These are phyloP conservation scores for Hystrix brachyura DNA, from an alignment of 2,113 vertebrate species.

Conservation along the genomic window DNA sequence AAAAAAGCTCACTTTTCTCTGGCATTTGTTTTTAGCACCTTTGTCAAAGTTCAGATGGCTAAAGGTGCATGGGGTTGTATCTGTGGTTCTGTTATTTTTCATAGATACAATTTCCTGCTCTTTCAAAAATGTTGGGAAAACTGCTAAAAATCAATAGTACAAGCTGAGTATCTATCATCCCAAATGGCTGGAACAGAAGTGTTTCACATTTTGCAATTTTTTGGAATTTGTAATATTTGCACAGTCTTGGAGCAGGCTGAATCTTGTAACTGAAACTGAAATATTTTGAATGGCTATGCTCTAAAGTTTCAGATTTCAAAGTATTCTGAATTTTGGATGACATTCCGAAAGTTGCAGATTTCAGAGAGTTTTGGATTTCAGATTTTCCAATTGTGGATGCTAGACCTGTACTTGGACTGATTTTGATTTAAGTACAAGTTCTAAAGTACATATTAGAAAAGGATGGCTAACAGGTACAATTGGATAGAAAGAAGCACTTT, in stretches of 20 bases:
- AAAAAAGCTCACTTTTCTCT: not conserved
- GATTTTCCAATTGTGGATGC: not conserved
- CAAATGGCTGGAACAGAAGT: not conserved
- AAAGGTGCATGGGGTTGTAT: not conserved
- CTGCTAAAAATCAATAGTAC: not conserved
- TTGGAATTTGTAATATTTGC: not conserved
- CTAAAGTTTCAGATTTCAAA: not conserved
- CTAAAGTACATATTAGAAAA: not conserved
- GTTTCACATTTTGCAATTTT: not conserved
- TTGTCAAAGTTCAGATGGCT: not conserved
- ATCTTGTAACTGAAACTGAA: not conserved
- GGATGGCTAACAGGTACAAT: too few species aligned
- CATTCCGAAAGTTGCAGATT: not conserved
- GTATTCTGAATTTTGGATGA: not conserved
- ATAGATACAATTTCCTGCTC: not conserved
- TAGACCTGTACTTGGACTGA: not conserved
- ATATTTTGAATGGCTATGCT: not conserved
- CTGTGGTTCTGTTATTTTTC: not conserved
- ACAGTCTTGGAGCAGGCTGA: not conserved
- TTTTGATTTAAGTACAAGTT: not conserved
- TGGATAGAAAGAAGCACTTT: not conserved
- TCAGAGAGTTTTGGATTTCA: not conserved
- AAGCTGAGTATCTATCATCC: not conserved
- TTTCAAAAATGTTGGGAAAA: not conserved
- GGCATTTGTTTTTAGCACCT: not conserved